Evolutionary conservation across 2,888 invertebrate species (phyloP).

Genomic region (Nephrotoma appendiculata): DNA sequence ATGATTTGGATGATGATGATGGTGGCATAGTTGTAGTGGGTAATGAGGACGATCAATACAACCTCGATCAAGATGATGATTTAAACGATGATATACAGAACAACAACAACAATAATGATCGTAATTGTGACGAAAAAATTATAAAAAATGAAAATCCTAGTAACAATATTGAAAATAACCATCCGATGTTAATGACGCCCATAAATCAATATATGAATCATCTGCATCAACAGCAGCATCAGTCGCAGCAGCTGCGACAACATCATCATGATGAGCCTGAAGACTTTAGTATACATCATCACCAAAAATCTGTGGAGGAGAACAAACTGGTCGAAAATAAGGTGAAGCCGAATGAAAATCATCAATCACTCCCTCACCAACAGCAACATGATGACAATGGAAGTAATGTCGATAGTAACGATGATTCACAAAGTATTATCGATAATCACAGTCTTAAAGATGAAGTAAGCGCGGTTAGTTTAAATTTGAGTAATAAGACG

Average conservation of each 20-base stretch:
- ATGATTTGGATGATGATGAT: constrained; percentile 49
- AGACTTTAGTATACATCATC: constrained; percentile 40
- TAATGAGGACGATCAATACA: constrained; percentile 51
- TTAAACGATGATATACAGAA: background rate
- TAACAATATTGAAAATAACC: constrained; percentile 8
- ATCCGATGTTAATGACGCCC: background rate
- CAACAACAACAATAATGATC: background rate
- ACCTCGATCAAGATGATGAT: background rate
- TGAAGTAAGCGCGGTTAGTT: constrained; percentile 15
- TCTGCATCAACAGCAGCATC: constrained; percentile 22
- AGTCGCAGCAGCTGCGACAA: constrained; percentile 19
- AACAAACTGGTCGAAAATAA: background rate
- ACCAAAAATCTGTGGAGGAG: constrained; percentile 23
- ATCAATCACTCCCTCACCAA: background rate
- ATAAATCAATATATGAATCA: constrained; percentile 11
- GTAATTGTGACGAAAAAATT: constrained; percentile 25
- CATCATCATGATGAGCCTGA: constrained; percentile 37
- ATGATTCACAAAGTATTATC: constrained; percentile 41
- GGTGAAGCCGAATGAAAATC: constrained; percentile 3
- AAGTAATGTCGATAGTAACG: constrained; percentile 48
- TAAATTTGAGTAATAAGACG: constrained; percentile 39
- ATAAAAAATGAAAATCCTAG: constrained; percentile 36
- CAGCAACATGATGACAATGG: constrained; percentile 32
- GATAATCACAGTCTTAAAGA: constrained; percentile 37
- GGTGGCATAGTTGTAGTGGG: constrained; percentile 68